Conservation (phyloP, 2,797 vertebrate genomes). For the Mionectes olivaceus region DNA sequence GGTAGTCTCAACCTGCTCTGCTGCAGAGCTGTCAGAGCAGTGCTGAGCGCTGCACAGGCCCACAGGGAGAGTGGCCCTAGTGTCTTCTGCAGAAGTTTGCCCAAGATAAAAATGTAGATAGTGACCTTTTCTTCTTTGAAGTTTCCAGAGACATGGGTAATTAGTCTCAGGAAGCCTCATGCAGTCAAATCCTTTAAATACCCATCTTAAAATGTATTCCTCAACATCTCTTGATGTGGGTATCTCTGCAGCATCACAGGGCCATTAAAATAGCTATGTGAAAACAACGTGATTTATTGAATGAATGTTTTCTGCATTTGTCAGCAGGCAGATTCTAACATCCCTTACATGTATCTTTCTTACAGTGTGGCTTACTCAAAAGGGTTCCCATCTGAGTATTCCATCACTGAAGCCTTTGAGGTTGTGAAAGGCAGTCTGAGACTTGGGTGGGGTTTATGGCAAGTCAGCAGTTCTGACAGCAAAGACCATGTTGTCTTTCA, state of each 20-base stretch:
- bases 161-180: not conserved
- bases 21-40: not conserved
- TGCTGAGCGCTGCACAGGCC: not conserved
- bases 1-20: not conserved
- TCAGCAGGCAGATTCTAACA: not conserved
- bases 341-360: not conserved
- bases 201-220: not conserved
- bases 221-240: not conserved
- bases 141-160: not conserved
- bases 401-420: slow-evolving; percentile 80
- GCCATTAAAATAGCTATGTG: not conserved
- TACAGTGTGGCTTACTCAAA: slow-evolving; percentile 77
- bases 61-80: not conserved
- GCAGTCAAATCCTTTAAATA: not conserved
- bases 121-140: not conserved
- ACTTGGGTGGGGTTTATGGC: slow-evolving; percentile 81
- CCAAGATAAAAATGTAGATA: not conserved
- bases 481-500: slow-evolving; percentile 73
- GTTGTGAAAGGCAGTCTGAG: slow-evolving; percentile 64
- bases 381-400: slow-evolving; percentile 80
- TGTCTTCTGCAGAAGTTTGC: not conserved
- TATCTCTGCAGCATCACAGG: not conserved
- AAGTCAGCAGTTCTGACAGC: slow-evolving; percentile 79
- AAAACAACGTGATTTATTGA: not conserved
- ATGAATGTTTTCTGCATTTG: not conserved